Conservation (phyloP, 2,113 vertebrate genomes). For the Struthio camelus region DNA sequence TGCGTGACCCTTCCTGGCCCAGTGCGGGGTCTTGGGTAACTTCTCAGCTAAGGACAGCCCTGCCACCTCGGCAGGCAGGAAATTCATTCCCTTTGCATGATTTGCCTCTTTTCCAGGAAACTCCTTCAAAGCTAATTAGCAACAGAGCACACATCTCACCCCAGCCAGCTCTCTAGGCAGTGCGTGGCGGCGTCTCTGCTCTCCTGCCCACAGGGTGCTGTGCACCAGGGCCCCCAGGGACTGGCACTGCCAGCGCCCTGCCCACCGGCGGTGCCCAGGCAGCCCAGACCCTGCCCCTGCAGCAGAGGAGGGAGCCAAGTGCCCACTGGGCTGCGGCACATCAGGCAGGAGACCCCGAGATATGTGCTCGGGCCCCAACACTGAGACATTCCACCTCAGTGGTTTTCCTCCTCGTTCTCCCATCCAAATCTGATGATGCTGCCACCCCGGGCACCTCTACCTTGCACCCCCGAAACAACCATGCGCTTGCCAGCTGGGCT, state of each 20-base stretch:
- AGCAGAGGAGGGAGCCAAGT: fast-evolving
- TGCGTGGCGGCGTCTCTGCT: not conserved
- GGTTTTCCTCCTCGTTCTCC: not conserved
- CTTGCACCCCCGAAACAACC: not conserved
- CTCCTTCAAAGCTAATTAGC: not conserved
- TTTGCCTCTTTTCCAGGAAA: not conserved
- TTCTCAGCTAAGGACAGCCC: not conserved
- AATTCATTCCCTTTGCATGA: not conserved
- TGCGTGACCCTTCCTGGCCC: not conserved
- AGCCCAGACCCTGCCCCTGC: not conserved
- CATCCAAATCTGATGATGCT: not conserved
- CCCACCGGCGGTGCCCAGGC: too few species aligned
- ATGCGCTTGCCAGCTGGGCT: not conserved
- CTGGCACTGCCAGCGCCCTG: not conserved
- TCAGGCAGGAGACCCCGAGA: not conserved
- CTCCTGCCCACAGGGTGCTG: too few species aligned
- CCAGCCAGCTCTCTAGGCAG: not conserved
- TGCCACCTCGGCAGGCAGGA: not conserved
- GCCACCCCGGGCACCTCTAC: not conserved
- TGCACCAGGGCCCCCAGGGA: not conserved
- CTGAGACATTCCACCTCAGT: not conserved
- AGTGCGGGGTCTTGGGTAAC: not conserved
- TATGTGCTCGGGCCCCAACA: not conserved
- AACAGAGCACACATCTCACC: not conserved
- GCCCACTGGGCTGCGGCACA: not conserved